Evolutionary conservation across 2,113 vertebrate genomes (phyloP), one percentile per base, ranked within the genome.

Genomic region (Holacanthus passer): DNA sequence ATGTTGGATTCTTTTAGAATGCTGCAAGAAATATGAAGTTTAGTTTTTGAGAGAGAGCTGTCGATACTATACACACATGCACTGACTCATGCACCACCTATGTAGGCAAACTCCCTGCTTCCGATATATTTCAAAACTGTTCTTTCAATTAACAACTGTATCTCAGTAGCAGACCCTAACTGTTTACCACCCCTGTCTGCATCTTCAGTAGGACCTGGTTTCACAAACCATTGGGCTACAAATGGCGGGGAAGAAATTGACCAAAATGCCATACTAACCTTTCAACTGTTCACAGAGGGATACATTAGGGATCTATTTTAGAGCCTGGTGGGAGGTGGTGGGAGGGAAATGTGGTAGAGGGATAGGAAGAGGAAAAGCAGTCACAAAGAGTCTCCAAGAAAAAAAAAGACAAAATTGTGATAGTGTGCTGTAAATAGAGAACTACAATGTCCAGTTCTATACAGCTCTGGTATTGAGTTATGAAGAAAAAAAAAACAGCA

Each of bases 301-400:
- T 55, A 86, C 87, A 86, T 90, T 84, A 83, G 63, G 74, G 77
- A 82, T 83, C 85, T 90, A 92, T 92, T n/a, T 92, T 86, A 75
- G 53, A 85, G 83, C 53, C 56, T 39, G 35, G 58, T 69, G 55
- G 81, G 86, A 81, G 81, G 79, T 45, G 67, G 83, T 59, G 59
- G 79, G 76, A 80, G 84, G 67, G 58, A 79, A n/a, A 48, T 73
- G 62, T 31, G 7, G 66, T 59, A 48, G 7, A 41, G 29, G 45
- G 11, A 75, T 12, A 50, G 24, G 7, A 62, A 19, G 67, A 55
- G 29, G 60, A 77, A 29, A 2, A 50, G 53, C 79, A 55, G 71
- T 73, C 72, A 70, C 68, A 82, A 77, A 90, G 64, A 73, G 60
- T 39, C 59, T 85, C 39, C 20, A 32, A 41, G 63, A 64, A 70